Conservation (phyloP, 2,113 vertebrate species). For the Leuciscus idus region DNA sequence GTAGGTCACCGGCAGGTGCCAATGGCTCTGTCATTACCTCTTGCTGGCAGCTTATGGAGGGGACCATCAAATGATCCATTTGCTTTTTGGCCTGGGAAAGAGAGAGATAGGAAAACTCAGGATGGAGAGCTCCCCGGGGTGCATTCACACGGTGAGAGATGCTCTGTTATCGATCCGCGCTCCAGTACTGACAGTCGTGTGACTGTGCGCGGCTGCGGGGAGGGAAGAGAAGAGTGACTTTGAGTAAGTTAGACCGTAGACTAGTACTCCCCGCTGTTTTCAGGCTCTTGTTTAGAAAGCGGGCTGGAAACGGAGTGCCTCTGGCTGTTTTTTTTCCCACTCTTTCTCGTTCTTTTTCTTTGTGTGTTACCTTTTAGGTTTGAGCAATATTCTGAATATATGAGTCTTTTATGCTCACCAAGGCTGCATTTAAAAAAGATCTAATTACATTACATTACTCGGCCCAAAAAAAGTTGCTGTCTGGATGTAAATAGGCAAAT, state of each 20-base stretch:
- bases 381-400: neutral
- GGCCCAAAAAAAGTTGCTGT: no score
- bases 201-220: slow-evolving; percentile 35
- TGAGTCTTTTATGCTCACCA: neutral
- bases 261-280: neutral
- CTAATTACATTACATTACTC: no score
- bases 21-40: slow-evolving; percentile 74
- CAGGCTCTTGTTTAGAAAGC: slow-evolving; percentile 26
- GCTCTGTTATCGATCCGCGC: slow-evolving; percentile 65
- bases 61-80: slow-evolving; percentile 51
- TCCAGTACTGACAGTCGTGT: slow-evolving; percentile 42
- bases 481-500: no score
- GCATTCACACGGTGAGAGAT: slow-evolving; percentile 67
- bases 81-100: slow-evolving; percentile 34
- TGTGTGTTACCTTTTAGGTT: neutral
- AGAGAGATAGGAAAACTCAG: slow-evolving; percentile 34
- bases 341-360: neutral
- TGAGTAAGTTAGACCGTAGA: slow-evolving; percentile 11
- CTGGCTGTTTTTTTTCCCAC: neutral
- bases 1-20: slow-evolving; percentile 70
- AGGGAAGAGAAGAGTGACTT: slow-evolving; percentile 60
- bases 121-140: slow-evolving; percentile 53
- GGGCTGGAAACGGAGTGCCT: neutral
- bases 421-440: no score
- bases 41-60: slow-evolving; percentile 59